Evolutionary conservation across 2,113 vertebrate species (phyloP).

Genomic region (Pimephales promelas): DNA sequence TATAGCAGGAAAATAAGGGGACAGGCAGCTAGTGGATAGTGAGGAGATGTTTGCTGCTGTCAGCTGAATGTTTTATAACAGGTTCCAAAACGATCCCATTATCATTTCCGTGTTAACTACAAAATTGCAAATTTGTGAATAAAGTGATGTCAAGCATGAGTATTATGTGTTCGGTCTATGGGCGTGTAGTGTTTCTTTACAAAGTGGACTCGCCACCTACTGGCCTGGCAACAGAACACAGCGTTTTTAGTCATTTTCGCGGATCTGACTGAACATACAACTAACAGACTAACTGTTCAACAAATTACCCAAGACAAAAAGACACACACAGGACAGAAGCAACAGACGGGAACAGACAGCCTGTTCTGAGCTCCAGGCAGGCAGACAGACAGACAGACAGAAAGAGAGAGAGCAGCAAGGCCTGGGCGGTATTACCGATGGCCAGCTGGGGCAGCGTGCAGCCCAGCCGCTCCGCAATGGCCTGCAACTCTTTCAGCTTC

Average conservation of each 20-base stretch:
- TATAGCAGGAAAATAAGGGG: neutral
- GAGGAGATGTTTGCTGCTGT: no score
- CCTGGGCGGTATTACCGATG: constrained; percentile 74
- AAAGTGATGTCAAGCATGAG: no score
- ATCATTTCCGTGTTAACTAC: no score
- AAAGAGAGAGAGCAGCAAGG: constrained; percentile 64
- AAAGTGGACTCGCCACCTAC: no score
- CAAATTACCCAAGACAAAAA: neutral
- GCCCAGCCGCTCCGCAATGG: constrained; percentile 83
- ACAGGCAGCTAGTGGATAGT: no score
- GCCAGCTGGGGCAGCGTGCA: constrained; percentile 88
- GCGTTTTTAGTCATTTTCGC: no score
- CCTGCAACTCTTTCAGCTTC: constrained; percentile 89
- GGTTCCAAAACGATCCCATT: no score
- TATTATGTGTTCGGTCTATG: no score
- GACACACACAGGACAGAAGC: constrained; percentile 26
- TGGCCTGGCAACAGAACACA: no score
- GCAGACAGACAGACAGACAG: constrained; percentile 66
- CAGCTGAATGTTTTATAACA: no score
- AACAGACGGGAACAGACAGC: constrained; percentile 2
- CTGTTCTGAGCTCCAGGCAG: constrained; percentile 61
- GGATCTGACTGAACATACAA: neutral
- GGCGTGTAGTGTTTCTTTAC: no score
- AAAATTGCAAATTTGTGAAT: no score
- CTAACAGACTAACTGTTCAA: neutral